These are phyloP conservation scores for Furnarius figulus DNA, from an alignment of 2,113 vertebrate species.

Conservation along the genomic window DNA sequence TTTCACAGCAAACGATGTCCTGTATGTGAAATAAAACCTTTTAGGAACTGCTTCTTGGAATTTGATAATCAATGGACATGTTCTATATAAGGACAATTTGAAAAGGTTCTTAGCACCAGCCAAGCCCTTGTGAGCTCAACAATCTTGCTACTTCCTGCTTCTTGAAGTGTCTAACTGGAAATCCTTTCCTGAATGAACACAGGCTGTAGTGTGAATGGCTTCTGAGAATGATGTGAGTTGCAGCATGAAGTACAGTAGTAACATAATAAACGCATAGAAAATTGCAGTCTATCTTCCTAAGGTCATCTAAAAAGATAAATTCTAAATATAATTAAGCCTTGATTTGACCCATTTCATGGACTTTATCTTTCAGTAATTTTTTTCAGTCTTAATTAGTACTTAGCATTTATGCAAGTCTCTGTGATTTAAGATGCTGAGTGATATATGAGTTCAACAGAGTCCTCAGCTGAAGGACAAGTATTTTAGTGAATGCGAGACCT, in stretches of 20 bases:
- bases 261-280: neutral
- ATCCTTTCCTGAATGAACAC: neutral
- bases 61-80: neutral
- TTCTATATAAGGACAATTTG: neutral
- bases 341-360: slow-evolving; percentile 29
- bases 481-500: slow-evolving; percentile 69
- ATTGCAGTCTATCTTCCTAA: neutral
- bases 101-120: neutral
- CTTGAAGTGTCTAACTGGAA: neutral
- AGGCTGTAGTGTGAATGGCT: neutral
- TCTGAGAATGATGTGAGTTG: neutral
- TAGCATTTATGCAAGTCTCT: slow-evolving; percentile 38
- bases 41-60: neutral
- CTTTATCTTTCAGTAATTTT: slow-evolving; percentile 44
- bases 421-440: slow-evolving; percentile 65
- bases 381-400: slow-evolving; percentile 60
- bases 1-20: neutral
- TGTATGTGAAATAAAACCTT: neutral
- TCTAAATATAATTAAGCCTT: slow-evolving; percentile 26
- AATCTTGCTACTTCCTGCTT: neutral
- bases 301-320: slow-evolving; percentile 34
- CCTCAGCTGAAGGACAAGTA: slow-evolving; percentile 73
- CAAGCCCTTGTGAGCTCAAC: neutral
- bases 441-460: slow-evolving; percentile 60
- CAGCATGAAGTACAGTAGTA: neutral